These are phyloP conservation scores for Clanis bilineata DNA, from an alignment of 2,888 invertebrate genomes.

Conservation along the genomic window DNA sequence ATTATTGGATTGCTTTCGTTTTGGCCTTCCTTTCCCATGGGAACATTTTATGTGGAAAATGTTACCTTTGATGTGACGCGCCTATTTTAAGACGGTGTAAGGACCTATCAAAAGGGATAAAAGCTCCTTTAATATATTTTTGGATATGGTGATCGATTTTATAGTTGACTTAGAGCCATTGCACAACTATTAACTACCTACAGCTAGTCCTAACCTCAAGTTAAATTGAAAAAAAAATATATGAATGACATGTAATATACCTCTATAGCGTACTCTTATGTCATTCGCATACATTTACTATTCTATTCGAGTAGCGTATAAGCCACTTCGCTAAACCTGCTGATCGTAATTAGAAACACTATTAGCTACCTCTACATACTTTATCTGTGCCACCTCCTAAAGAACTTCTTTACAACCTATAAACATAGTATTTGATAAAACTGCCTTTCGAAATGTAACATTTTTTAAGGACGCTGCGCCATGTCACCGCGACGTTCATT, in stretches of 20 bases:
- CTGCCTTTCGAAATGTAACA: conserved; percentile 4
- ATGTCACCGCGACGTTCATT: background rate
- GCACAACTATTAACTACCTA: too few relatives aligned
- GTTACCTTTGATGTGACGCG: background rate
- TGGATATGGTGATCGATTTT: background rate
- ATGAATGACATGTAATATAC: too few relatives aligned
- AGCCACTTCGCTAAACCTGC: too few relatives aligned
- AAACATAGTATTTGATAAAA: conserved; percentile 14
- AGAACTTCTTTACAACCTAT: conserved; percentile 10
- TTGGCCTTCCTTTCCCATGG: background rate
- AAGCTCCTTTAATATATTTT: background rate
- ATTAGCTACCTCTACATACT: too few relatives aligned
- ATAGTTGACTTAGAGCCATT: background rate
- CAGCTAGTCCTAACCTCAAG: too few relatives aligned
- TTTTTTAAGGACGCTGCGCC: background rate
- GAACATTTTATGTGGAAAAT: background rate
- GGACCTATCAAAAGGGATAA: background rate
- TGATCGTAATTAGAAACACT: too few relatives aligned
- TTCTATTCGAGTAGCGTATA: too few relatives aligned
- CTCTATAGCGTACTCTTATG: too few relatives aligned
- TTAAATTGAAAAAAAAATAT: too few relatives aligned
- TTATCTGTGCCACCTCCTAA: conserved; percentile 1
- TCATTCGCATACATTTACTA: too few relatives aligned
- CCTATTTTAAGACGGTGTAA: background rate
- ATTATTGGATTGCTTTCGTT: background rate